Evolutionary conservation across 1,140 invertebrate genomes (phyloP).

Genomic region (Epicauta chinensis): DNA sequence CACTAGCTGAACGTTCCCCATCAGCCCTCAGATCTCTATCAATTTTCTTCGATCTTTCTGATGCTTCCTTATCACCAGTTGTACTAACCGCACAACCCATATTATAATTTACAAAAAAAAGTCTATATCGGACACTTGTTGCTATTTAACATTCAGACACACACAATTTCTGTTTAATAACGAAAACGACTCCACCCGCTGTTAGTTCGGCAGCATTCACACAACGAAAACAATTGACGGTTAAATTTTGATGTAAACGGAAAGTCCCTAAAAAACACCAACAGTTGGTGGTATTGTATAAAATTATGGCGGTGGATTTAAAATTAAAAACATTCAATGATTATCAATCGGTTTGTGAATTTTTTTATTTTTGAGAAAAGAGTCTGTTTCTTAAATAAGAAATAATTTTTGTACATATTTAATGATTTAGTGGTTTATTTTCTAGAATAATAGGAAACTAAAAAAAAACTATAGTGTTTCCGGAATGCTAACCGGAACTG

Average conservation of each 20-base stretch:
- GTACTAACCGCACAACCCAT: slow-evolving; percentile 79
- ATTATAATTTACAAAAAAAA: slow-evolving; percentile 37
- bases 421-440: no score
- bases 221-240: slow-evolving; percentile 14
- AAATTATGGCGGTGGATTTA: background rate
- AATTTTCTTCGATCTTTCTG: slow-evolving; percentile 80
- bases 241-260: background rate
- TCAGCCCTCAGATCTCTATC: slow-evolving; percentile 78
- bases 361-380: no score
- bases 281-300: background rate
- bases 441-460: no score
- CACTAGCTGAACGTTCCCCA: slow-evolving; percentile 75
- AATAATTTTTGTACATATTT: no score
- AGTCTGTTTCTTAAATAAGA: no score
- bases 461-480: no score
- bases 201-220: background rate
- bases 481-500: no score
- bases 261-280: background rate
- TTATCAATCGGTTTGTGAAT: no score
- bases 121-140: slow-evolving; percentile 32
- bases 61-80: slow-evolving; percentile 73
- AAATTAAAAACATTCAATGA: no score
- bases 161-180: slow-evolving; percentile 1
- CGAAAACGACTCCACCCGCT: slow-evolving; percentile 37
- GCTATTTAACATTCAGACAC: slow-evolving; percentile 16